These are phyloP conservation scores for Pseudorasbora parva DNA, from an alignment of 2,113 vertebrate species.

Conservation along the genomic window DNA sequence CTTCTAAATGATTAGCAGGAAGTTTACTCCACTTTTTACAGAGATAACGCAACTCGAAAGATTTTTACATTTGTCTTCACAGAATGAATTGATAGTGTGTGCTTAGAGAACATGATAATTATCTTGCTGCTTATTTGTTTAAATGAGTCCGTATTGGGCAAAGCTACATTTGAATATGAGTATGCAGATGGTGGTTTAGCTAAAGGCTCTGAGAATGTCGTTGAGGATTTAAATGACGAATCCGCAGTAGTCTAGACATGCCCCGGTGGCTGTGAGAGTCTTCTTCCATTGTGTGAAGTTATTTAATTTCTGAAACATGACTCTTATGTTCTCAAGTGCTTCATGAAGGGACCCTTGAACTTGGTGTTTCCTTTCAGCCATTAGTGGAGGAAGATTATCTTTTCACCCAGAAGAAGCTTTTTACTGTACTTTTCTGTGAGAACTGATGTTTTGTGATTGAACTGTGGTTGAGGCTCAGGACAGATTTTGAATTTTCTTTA, in stretches of 20 bases:
- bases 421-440: not conserved
- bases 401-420: not conserved
- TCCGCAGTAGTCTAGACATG: constrained; percentile 12
- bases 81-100: not conserved
- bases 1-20: not conserved
- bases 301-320: constrained; percentile 53
- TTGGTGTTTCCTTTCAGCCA: constrained; percentile 2
- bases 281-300: constrained; percentile 47
- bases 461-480: not conserved
- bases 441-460: not conserved
- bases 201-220: constrained; percentile 32
- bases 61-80: not conserved
- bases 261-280: constrained; percentile 37
- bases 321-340: constrained; percentile 24
- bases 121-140: not conserved
- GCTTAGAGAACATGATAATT: constrained; percentile 34
- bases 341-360: constrained; percentile 19
- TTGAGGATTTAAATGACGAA: constrained; percentile 34
- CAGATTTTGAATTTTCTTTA: not conserved
- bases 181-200: constrained; percentile 49
- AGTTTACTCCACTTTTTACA: not conserved
- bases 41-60: not conserved
- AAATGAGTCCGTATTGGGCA: constrained; percentile 11
- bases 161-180: constrained; percentile 22
- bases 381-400: not conserved